These are phyloP conservation scores for Harpagoxenus sublaevis DNA, from an alignment of 2,888 invertebrate genomes.

Conservation along the genomic window DNA sequence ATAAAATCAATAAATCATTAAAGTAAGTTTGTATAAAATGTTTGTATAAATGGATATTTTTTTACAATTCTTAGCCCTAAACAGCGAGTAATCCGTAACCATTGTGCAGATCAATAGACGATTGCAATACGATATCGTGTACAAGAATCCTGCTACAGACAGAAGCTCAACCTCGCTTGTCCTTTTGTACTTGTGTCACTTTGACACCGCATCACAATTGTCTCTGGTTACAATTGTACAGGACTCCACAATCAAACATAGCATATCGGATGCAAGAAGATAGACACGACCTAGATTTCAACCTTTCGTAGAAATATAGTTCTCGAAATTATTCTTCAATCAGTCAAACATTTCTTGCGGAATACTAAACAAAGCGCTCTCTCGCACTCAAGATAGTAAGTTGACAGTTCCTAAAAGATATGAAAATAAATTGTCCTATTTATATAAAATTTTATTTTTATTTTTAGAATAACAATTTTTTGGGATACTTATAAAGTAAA, in stretches of 20 bases:
- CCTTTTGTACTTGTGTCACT: constrained; percentile 42
- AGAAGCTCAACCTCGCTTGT: constrained; percentile 27
- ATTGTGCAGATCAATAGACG: constrained; percentile 29
- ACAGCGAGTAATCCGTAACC: not conserved
- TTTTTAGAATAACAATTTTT: not conserved
- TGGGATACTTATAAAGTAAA: not conserved
- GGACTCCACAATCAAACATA: constrained; percentile 44
- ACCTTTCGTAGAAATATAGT: constrained; percentile 27
- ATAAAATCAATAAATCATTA: not conserved
- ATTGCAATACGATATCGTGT: constrained; percentile 36
- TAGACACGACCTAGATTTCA: constrained; percentile 64
- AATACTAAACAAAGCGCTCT: not conserved
- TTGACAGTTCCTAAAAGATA: not conserved
- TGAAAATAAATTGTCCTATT: not conserved
- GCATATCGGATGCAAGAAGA: constrained; percentile 56
- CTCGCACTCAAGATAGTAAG: not conserved
- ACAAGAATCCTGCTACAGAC: constrained; percentile 27
- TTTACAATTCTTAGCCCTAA: not conserved
- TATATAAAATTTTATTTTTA: not conserved
- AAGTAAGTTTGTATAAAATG: not conserved
- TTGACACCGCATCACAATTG: constrained; percentile 61
- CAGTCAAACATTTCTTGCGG: not conserved
- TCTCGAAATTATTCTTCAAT: constrained; percentile 55
- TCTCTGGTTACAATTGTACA: constrained; percentile 63
- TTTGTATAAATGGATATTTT: not conserved